Base-by-base conservation (phyloP, 2,797 vertebrate genomes). In the Microcaecilia unicolor region DNA sequence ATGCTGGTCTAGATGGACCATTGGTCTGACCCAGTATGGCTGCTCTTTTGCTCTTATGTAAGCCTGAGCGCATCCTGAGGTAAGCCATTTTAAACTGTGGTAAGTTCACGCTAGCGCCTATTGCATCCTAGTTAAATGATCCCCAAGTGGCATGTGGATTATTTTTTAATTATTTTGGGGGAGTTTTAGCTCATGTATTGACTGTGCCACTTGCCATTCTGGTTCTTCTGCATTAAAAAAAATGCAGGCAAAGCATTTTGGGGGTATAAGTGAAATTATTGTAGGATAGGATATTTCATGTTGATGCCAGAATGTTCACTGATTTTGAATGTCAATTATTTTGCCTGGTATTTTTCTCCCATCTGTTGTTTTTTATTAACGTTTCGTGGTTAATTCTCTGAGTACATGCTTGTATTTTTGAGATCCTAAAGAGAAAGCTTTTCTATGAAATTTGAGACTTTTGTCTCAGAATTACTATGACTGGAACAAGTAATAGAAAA, bases 401-500 rank as follows among this genome's bases (percentile, higher is more conserved):
- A 24, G n/a, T 37, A 33, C 6, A 7, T 15, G 4, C 24, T 37
- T 39, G 0, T 33, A 8, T 41, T 20, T 41, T 22, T 34, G 15
- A 46, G 37, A 16, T 22, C 7, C 21, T 32, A 25, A 31, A 48
- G 34, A 39, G 8, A 3, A 22, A 53, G 53, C 43, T 2, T 6
- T 38, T 15, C 36, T 46, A 11, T 28, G n/a, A 38, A 37, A 23
- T 33, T 3, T 37, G 47, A 36, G 0, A 15, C 13, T 21, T 42
- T 37, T 11, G 40, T 46, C 39, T 34, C 31, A 28, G 7, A 17
- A 30, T 36, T 48, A n/a, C 34, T 20, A 17, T 22, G 25, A 32
- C 20, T 41, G 42, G 23, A 32, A n/a, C 27, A 55, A 40, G 53
- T 41, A 28, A 28, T 12, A 35, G 37, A 47, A n/a, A 6, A 38